These are phyloP conservation scores for Melanaphis sacchari DNA, from an alignment of 1,140 invertebrate species.

Conservation along the genomic window DNA sequence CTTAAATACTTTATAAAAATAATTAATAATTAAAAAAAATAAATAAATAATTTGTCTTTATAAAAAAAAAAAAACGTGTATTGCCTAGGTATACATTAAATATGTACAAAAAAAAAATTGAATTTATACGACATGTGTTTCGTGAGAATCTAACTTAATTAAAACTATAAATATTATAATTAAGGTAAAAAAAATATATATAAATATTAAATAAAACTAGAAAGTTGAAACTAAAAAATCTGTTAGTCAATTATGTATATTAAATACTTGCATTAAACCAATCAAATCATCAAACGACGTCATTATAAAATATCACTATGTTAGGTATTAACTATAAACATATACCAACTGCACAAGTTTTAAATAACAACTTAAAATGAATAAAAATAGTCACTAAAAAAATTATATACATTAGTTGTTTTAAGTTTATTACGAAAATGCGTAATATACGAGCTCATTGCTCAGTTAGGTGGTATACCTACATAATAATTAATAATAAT, in stretches of 20 bases:
- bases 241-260: not conserved
- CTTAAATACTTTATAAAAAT: too few species aligned
- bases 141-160: not conserved
- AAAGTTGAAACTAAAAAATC: not conserved
- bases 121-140: not conserved
- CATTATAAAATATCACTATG: not conserved
- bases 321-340: not conserved
- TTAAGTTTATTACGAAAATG: conserved; percentile 4
- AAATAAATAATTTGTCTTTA: too few species aligned
- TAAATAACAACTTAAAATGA: not conserved
- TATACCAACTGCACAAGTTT: not conserved
- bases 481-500: too few species aligned
- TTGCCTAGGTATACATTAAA: too few species aligned
- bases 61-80: not conserved
- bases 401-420: not conserved
- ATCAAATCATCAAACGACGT: not conserved
- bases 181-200: not conserved
- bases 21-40: too few species aligned
- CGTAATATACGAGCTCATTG: not conserved
- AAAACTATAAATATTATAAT: not conserved
- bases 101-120: not conserved
- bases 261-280: not conserved
- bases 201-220: not conserved
- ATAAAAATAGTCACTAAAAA: not conserved
- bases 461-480: not conserved